Evolutionary conservation across 2,797 vertebrate species (phyloP).

Genomic region (Leuciscus waleckii): DNA sequence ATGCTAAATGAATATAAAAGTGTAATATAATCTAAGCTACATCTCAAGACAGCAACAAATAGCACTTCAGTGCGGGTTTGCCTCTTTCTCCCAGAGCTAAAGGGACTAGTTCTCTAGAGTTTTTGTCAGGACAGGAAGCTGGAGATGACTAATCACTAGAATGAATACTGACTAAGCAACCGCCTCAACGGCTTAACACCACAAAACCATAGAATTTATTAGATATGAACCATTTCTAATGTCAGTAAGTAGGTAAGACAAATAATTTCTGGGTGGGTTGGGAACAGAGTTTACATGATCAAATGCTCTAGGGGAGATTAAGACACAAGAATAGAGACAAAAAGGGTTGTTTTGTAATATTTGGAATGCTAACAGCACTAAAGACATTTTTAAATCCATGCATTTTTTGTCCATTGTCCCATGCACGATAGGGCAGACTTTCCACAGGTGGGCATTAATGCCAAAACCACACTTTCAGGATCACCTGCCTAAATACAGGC

Average conservation of each 20-base stretch:
- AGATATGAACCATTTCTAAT: conserved; percentile 18
- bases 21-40: conserved; percentile 15
- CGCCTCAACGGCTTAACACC: conserved; percentile 44
- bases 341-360: background rate
- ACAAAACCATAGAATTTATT: conserved; percentile 39
- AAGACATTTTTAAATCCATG: background rate
- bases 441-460: conserved; percentile 65
- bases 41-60: conserved; percentile 28
- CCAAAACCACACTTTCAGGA: conserved; percentile 69
- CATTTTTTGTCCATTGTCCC: background rate
- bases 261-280: conserved; percentile 44
- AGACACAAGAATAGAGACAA: background rate
- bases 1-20: conserved; percentile 28
- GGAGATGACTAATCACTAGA: conserved; percentile 67
- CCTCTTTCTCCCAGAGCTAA: conserved; percentile 40
- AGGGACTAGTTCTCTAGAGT: conserved; percentile 6
- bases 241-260: conserved; percentile 24
- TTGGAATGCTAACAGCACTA: background rate
- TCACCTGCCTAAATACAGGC: conserved; percentile 65
- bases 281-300: conserved; percentile 26
- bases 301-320: background rate
- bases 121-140: conserved; percentile 65
- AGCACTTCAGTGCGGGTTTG: conserved; percentile 15
- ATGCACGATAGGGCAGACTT: conserved; percentile 2
- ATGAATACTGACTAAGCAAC: conserved; percentile 56